Evolutionary conservation across 2,888 invertebrate species (phyloP).

Genomic region (Napeogenes inachia): DNA sequence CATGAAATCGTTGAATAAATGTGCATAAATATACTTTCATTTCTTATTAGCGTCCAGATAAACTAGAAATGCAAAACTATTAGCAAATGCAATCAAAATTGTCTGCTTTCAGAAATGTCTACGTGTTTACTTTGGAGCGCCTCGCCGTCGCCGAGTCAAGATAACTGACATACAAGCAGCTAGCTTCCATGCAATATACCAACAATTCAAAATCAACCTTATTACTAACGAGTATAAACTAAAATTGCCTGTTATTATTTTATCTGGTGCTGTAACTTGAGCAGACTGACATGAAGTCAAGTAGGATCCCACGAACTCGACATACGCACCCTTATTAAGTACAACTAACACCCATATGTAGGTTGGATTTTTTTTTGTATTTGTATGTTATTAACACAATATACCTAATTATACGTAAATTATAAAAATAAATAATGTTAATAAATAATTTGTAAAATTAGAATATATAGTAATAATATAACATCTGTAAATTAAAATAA

Average conservation of each 20-base stretch:
- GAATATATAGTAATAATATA: too few relatives aligned
- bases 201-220: slow-evolving; percentile 11
- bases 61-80: slow-evolving; percentile 16
- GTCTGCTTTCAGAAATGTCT: slow-evolving; percentile 22
- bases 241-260: slow-evolving; percentile 2
- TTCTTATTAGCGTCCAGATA: slow-evolving; percentile 1
- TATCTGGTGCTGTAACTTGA: slow-evolving; percentile 15
- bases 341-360: slow-evolving; percentile 23
- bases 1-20: background rate
- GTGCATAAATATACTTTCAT: background rate
- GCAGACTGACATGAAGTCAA: slow-evolving; percentile 40
- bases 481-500: too few relatives aligned
- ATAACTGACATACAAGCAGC: slow-evolving; percentile 30
- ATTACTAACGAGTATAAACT: background rate
- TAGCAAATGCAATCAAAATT: slow-evolving; percentile 17
- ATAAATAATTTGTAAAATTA: too few relatives aligned
- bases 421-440: too few relatives aligned
- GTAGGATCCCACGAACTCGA: slow-evolving; percentile 39
- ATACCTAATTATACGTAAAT: too few relatives aligned
- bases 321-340: slow-evolving; percentile 32
- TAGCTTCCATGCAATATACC: background rate
- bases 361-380: slow-evolving; percentile 22
- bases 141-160: slow-evolving; percentile 37
- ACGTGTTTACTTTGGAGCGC: slow-evolving; percentile 42
- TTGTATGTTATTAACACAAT: too few relatives aligned